Evolutionary conservation across 53 echinoderm and acorn worm species (phyloP).

Genomic region (Patiria pectinifera): DNA sequence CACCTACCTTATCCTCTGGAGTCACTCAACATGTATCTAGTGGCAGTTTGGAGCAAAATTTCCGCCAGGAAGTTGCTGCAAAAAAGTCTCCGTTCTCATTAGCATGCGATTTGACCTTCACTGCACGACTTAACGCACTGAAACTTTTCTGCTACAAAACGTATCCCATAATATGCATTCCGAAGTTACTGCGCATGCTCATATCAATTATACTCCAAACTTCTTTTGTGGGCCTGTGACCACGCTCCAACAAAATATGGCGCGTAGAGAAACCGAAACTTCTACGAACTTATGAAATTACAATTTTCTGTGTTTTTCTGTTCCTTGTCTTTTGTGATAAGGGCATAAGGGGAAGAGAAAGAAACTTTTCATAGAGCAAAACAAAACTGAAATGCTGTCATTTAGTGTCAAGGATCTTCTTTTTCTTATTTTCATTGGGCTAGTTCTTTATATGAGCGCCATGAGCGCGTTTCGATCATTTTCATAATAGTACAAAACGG

Average conservation of each 20-base stretch:
- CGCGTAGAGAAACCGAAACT: constrained; percentile 65
- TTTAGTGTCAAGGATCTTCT: background rate
- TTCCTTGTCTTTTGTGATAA: background rate
- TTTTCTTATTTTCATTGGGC: background rate
- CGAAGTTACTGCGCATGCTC: constrained; percentile 84
- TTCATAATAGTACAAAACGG: background rate
- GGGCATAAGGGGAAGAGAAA: constrained; percentile 32
- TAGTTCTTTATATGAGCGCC: background rate
- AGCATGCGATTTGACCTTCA: constrained; percentile 46
- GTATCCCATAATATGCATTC: constrained; percentile 67
- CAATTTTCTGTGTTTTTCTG: background rate
- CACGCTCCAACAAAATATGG: background rate
- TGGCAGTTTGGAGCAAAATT: constrained; percentile 24
- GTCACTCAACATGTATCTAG: background rate
- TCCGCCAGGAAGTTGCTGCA: background rate
- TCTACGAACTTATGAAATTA: constrained; percentile 26
- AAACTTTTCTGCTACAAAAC: constrained; percentile 71
- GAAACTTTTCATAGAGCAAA: constrained; percentile 1
- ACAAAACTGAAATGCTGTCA: constrained; percentile 10
- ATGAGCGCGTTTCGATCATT: background rate
- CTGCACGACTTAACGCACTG: background rate
- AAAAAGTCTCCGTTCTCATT: constrained; percentile 30
- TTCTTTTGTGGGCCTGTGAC: constrained; percentile 9
- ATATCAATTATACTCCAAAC: constrained; percentile 67
- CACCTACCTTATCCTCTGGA: constrained; percentile 8